Evolutionary conservation across 2,113 vertebrate species (phyloP).

Genomic region (Corapipo altera): DNA sequence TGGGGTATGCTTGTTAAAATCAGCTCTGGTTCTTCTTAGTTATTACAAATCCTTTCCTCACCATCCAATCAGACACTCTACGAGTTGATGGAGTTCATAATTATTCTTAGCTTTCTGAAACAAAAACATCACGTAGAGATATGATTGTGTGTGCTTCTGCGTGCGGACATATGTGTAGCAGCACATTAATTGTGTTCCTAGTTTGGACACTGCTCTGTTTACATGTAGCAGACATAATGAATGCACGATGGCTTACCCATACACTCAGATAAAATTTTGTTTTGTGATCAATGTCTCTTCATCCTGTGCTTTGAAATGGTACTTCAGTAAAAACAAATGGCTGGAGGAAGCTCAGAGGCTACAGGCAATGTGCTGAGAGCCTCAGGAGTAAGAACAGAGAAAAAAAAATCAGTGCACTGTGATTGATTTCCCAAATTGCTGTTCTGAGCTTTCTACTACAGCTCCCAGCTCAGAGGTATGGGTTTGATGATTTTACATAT

Average conservation of each 20-base stretch:
- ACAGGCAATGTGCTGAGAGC: background rate
- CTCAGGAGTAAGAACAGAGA: background rate
- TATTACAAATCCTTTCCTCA: background rate
- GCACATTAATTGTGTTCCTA: background rate
- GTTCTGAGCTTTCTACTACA: background rate
- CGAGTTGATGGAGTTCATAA: background rate
- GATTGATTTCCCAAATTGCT: background rate
- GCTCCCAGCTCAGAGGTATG: background rate
- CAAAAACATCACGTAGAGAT: background rate
- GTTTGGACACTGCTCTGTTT: background rate
- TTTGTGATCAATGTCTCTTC: background rate
- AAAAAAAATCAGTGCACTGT: background rate
- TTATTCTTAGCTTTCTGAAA: background rate
- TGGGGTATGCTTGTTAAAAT: background rate
- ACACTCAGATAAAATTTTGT: background rate
- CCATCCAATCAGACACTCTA: background rate
- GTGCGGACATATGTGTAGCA: background rate
- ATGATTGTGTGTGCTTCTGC: background rate
- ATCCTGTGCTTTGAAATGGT: background rate
- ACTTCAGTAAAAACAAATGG: background rate
- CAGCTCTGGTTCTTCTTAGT: background rate
- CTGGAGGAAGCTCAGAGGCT: background rate
- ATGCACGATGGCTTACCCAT: accelerated
- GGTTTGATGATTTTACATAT: background rate
- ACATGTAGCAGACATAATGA: background rate